A percentile compares a stretch with the other conserved stretches of the same genome.
phyloP scores from a whole-genome alignment of 2,888 invertebrate genomes.

The Pogonocherus hispidulus region DNA sequence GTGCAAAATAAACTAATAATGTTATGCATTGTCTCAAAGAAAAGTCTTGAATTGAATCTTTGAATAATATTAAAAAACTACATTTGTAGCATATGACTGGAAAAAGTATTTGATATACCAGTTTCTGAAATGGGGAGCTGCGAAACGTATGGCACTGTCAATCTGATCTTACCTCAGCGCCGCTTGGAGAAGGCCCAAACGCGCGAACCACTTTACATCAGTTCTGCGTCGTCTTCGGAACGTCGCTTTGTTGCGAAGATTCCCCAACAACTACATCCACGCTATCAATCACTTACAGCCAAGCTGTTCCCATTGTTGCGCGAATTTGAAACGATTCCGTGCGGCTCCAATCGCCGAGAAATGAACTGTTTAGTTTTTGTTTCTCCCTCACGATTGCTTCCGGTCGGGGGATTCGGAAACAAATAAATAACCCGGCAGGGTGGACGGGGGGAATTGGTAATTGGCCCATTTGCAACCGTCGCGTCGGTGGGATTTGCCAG shows the following conservation, averaged over 20 bases:
- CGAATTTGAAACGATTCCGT: constrained; percentile 26
- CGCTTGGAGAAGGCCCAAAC: not conserved
- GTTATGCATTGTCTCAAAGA: too few species aligned
- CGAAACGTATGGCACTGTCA: too few species aligned
- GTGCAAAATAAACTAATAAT: too few species aligned
- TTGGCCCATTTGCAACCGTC: not conserved
- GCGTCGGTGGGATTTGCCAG: not conserved
- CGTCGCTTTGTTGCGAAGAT: constrained; percentile 21
- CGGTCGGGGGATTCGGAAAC: not conserved
- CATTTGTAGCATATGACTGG: too few species aligned
- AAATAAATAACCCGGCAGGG: not conserved
- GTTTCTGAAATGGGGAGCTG: too few species aligned
- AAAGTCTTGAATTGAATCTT: too few species aligned
- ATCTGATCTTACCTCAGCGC: too few species aligned
- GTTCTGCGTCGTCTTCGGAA: constrained; percentile 24
- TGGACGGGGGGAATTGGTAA: not conserved
- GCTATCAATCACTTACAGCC: constrained; percentile 34
- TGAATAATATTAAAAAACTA: too few species aligned
- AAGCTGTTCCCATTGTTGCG: constrained; percentile 34
- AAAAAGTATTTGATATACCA: too few species aligned
- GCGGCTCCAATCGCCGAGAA: constrained; percentile 14
- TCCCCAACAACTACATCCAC: constrained; percentile 18
- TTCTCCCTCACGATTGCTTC: constrained; percentile 12
- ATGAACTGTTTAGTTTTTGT: constrained; percentile 31
- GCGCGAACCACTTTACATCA: constrained; percentile 49